A percentile compares a stretch with the other conserved stretches of the same genome.
Conservation (phyloP, 2,888 invertebrate genomes). For the Cloeon dipterum region DNA sequence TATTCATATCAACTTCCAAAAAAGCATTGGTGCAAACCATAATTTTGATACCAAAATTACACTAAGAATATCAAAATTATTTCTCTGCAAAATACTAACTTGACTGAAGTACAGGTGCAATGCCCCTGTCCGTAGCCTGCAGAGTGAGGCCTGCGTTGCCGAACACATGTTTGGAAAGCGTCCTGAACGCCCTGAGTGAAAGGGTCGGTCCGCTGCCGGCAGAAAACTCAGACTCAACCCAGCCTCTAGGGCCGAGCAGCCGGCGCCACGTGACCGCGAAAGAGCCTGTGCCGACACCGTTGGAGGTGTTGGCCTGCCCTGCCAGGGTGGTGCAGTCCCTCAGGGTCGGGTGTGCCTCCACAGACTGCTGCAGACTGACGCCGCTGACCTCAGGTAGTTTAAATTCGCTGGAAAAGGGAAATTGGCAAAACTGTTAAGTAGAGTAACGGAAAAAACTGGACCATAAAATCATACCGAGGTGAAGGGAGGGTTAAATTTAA, state of each 20-base stretch:
- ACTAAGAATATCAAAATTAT: no score
- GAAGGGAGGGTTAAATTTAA: no score
- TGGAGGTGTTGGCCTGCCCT: conserved; percentile 62
- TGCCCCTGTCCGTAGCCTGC: conserved; percentile 53
- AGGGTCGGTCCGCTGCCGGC: conserved; percentile 65
- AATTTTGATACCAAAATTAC: no score
- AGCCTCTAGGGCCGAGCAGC: conserved; percentile 58
- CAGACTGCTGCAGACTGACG: conserved; percentile 78
- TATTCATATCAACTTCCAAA: no score
- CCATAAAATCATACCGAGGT: not conserved
- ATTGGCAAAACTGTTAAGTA: not conserved
- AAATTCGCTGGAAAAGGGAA: not conserved
- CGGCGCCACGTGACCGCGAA: conserved; percentile 53
- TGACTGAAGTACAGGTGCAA: conserved; percentile 51
- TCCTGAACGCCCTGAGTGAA: conserved; percentile 56
- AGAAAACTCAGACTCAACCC: conserved; percentile 68
- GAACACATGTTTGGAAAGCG: conserved; percentile 47
- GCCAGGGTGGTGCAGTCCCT: conserved; percentile 66
- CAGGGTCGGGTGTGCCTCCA: conserved; percentile 74
- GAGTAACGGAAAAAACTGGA: not conserved
- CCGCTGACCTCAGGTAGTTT: conserved; percentile 60
- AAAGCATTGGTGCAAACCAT: no score
- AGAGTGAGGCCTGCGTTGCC: conserved; percentile 51
- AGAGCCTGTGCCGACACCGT: conserved; percentile 60
- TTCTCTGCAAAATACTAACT: no score